Base-by-base conservation (phyloP, 2,113 vertebrate genomes). In the Austrofundulus limnaeus region DNA sequence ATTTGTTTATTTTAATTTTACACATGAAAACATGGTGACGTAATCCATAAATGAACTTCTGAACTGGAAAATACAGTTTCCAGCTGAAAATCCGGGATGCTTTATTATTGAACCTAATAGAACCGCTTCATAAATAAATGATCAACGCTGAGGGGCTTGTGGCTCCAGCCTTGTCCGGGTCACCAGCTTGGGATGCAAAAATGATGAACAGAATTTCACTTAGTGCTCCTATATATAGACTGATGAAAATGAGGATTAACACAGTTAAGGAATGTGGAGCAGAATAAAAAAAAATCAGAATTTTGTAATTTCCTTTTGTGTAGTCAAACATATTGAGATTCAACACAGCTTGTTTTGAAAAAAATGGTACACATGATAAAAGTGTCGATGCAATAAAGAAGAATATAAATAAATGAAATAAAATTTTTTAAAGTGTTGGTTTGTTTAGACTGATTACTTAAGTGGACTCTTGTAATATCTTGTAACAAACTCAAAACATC, bases 41-140 rank as follows among this genome's bases (percentile, higher is more conserved):
- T 34, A 34, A 34, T 5, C 10, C 10, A 10, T 46, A 20, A 10
- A 43, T 43, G 41, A 45, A 45, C 43, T 45, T 9, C 6, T 46
- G 43, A 46, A 46, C 43, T 46, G 9, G 43, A 46, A 46, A 46
- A n/a, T 11, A 46, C 43, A 45, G 43, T 19, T 43, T 10, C n/a
- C 43, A 45, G n/a, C 15, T 17, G 11, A 20, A 46, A 46, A 46
- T 7, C 17, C 41, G 24, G 47, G 21, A 5, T 16, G 28, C 15
- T 24, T 50, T 50, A 50, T 28, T 46, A 53, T 20, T 37, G 46
- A 49, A 49, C 21, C 20, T 37, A 53, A 34, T 53, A 19, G 28
- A 23, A 70, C 61, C 77, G 79, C 71, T 84, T 85, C 78, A 85
- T 87, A 68, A 87, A 85, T 84, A 87, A 85, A 78, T 83, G 23